Evolutionary conservation across 2,888 invertebrate species (phyloP).

Genomic region (Synergus umbraculus): DNA sequence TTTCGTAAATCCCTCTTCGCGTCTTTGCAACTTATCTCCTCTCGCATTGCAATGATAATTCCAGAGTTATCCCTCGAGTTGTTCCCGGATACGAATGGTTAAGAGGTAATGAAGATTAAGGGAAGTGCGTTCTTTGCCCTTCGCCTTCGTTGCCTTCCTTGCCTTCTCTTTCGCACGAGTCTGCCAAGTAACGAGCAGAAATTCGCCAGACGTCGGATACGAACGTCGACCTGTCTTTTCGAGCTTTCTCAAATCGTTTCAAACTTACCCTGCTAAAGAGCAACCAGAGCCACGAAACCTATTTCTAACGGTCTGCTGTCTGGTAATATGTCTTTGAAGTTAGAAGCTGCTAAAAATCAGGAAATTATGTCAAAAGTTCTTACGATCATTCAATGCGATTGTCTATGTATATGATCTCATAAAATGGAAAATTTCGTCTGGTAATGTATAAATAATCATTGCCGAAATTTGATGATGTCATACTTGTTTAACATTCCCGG

Average conservation of each 20-base stretch:
- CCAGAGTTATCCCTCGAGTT: conserved; percentile 53
- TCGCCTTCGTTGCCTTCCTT: conserved; percentile 11
- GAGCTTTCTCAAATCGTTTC: conserved; percentile 38
- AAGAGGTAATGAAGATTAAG: conserved; percentile 39
- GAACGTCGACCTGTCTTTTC: conserved; percentile 31
- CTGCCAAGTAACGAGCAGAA: conserved; percentile 37
- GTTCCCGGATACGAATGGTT: conserved; percentile 36
- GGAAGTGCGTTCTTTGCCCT: conserved; percentile 17
- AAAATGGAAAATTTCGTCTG: too few relatives aligned
- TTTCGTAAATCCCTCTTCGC: conserved; percentile 32
- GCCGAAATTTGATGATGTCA: too few relatives aligned
- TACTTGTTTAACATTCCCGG: too few relatives aligned
- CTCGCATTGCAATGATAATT: conserved; percentile 54
- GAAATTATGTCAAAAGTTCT: background rate
- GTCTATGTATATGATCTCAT: too few relatives aligned
- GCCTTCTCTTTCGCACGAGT: conserved; percentile 34
- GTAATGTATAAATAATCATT: too few relatives aligned
- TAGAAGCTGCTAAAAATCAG: background rate
- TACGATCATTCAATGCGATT: background rate
- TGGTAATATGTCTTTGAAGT: conserved; percentile 18
- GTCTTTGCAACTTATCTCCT: conserved; percentile 29
- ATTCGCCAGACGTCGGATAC: conserved; percentile 29
- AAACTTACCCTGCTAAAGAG: conserved; percentile 21
- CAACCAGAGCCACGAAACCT: conserved; percentile 9
- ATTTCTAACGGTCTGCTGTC: conserved; percentile 23